phyloP scores from a whole-genome alignment of 2,797 vertebrate species.

The Ammospiza maritima region DNA sequence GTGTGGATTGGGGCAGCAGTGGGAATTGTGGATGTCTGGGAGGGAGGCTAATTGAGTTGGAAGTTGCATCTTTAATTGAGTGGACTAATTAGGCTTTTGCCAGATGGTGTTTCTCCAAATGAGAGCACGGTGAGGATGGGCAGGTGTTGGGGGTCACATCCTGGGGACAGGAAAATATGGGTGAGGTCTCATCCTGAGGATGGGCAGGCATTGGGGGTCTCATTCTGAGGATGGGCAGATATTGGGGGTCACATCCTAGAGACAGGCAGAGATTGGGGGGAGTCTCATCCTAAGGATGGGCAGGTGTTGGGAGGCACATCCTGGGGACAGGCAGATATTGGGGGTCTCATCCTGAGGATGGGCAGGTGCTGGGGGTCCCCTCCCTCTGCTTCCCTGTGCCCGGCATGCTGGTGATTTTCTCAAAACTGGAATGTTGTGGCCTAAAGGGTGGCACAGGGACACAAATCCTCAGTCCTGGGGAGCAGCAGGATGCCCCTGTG shows the following conservation, averaged over 20 bases:
- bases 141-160: neutral
- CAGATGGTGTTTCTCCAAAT: neutral
- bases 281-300: neutral
- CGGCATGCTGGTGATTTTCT: neutral
- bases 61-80: constrained; percentile 23
- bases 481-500: rapidly evolving
- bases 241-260: neutral
- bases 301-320: too few species aligned
- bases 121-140: neutral
- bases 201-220: neutral
- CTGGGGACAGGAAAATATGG: too few species aligned
- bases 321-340: too few species aligned
- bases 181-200: too few species aligned
- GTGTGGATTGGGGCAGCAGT: neutral
- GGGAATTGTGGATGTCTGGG: neutral
- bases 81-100: neutral
- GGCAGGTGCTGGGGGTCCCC: neutral
- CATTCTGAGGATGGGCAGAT: too few species aligned
- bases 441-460: rapidly evolving
- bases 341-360: neutral
- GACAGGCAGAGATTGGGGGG: neutral
- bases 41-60: neutral
- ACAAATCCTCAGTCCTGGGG: rapidly evolving
- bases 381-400: neutral
- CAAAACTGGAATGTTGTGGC: neutral